Percentiles rank a stretch among this genome's conserved stretches.
These are phyloP conservation scores for Eciton burchellii DNA, from an alignment of 1,140 invertebrate species.

Conservation along the genomic window DNA sequence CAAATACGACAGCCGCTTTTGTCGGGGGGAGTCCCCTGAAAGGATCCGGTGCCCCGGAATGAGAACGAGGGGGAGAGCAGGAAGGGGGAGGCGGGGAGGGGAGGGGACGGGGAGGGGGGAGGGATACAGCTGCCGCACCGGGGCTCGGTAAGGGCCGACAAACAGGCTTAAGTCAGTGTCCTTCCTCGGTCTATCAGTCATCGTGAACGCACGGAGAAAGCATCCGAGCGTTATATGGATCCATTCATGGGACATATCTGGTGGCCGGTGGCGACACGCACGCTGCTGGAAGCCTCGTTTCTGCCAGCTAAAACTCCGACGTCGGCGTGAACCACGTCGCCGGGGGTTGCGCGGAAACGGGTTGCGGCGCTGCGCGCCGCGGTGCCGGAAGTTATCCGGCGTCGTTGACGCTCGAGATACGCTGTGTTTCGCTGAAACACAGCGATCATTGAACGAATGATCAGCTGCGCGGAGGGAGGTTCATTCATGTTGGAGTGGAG, in stretches of 20 bases:
- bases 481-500: too few species aligned
- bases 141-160: slow-evolving; percentile 71
- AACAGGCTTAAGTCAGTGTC: slow-evolving; percentile 73
- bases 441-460: too few species aligned
- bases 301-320: slow-evolving; percentile 35
- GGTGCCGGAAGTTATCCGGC: background rate
- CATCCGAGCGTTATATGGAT: slow-evolving; percentile 63
- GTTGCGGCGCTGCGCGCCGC: background rate
- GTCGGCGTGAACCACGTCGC: background rate
- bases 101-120: slow-evolving; percentile 49
- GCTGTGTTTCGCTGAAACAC: too few species aligned
- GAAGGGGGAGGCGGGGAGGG: too few species aligned
- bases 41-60: slow-evolving; percentile 54
- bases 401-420: too few species aligned
- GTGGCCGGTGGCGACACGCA: slow-evolving; percentile 60
- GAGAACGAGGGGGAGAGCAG: slow-evolving; percentile 41
- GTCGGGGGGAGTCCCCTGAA: slow-evolving; percentile 69
- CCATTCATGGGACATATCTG: slow-evolving; percentile 64
- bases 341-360: slow-evolving; percentile 12
- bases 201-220: slow-evolving; percentile 57
- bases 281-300: slow-evolving; percentile 62
- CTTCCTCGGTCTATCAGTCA: slow-evolving; percentile 71
- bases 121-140: slow-evolving; percentile 73
- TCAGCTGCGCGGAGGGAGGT: too few species aligned
- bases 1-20: slow-evolving; percentile 81